Evolutionary conservation across 2,113 vertebrate species (phyloP), one percentile per base, ranked within the genome.

Genomic region (Petaurus breviceps): DNA sequence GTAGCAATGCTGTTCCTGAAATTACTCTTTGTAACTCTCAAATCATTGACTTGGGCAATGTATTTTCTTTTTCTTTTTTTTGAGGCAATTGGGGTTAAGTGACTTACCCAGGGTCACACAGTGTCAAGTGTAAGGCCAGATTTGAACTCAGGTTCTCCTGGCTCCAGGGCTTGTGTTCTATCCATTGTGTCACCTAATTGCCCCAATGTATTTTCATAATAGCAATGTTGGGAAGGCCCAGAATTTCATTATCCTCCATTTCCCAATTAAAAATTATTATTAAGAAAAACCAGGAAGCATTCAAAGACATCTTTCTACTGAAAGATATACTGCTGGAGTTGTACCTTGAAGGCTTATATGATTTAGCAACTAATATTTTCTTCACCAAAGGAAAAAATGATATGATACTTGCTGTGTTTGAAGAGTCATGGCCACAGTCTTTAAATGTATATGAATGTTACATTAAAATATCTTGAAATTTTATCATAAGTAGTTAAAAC

Each of bases 291-390:
- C 91, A 51, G 53, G 23, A 97, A 94, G 37, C 92, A 5, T 84
- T 16, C 91, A 43, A 51, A 94, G 37, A 90, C 25, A 92, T 77
- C 11, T 93, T 91, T 77, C 84, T 90, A 91, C 4, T 94, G 54
- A 90, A 46, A 92, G 51, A 95, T 43, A 93, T 90, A 49, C 28
- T 90, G 16, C 7, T 92, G 92, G 90, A 16, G 91, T 51, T 68
- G 31, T 96, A 95, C 43, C 55, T 89, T 93, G 37, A 94, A 94
- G 77, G 47, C 43, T 91, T 94, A 11, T 10, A 92, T 84, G 96
- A 95, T 96, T 98, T 95, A 97, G 53, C 0, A 94, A 93, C 3
- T 93, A 3, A 90, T 1, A 89, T 2, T 93, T 95, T 94, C 52
- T 92, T 93, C 96, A 94, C 37, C 51, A 91, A 12, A 57, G 51